A percentile compares a stretch with the other conserved stretches of the same genome.
phyloP scores from a whole-genome alignment of 2,797 vertebrate genomes.

The Lutjanus campechanus region DNA sequence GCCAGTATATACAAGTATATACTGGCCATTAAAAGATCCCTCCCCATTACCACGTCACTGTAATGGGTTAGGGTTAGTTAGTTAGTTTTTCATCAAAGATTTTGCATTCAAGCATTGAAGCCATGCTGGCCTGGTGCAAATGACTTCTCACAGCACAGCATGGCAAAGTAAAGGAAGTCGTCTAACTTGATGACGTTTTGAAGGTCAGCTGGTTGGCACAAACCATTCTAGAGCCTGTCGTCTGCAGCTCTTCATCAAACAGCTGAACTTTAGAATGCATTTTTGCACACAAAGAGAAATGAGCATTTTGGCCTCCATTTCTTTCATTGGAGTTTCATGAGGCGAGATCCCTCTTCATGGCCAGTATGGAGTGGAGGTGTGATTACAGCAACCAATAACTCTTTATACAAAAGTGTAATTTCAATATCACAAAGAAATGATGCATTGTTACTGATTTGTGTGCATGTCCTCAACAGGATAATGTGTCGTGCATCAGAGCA shows the following conservation, averaged over 20 bases:
- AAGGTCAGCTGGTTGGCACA: constrained; percentile 22
- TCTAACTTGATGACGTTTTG: neutral
- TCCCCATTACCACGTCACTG: neutral
- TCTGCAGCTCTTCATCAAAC: constrained; percentile 6
- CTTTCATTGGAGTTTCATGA: neutral
- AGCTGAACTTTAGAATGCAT: constrained; percentile 1
- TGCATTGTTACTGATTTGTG: neutral
- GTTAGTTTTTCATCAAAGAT: no score
- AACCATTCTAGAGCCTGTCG: neutral
- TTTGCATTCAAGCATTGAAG: neutral
- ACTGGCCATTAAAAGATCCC: neutral
- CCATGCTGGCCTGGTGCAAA: neutral
- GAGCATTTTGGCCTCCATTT: neutral
- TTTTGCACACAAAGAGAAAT: neutral
- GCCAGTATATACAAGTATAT: no score
- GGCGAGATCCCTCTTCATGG: neutral
- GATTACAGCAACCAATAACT: neutral
- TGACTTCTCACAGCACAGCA: neutral
- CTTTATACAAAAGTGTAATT: neutral
- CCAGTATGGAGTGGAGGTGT: neutral
- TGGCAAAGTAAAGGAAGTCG: neutral
- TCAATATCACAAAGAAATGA: neutral
- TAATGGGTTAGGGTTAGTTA: neutral
- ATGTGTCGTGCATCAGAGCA: neutral
- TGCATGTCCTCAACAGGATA: neutral